phyloP scores from a whole-genome alignment of 2,113 vertebrate species.

The Bothrops jararaca region DNA sequence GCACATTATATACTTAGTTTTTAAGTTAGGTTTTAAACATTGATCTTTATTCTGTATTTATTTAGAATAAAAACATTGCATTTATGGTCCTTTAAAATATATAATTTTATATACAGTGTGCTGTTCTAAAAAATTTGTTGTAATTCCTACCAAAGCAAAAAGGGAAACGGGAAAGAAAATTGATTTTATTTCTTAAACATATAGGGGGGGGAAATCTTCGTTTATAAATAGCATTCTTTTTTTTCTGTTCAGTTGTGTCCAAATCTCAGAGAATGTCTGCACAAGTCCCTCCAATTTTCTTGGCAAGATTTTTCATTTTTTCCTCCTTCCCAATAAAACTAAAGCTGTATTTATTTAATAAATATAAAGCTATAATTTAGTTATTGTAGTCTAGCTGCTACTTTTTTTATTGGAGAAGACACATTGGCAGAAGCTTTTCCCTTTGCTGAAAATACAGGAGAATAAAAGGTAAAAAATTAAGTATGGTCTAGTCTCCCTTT shows the following conservation, averaged over 20 bases:
- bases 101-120: neutral
- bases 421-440: neutral
- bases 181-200: neutral
- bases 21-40: neutral
- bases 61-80: neutral
- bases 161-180: neutral
- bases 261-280: neutral
- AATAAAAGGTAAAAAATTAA: neutral
- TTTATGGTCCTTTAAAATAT: neutral
- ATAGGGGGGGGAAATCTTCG: neutral
- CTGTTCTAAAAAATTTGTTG: neutral
- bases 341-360: neutral
- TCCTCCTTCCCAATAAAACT: neutral
- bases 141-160: slow-evolving; percentile 10
- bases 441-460: neutral
- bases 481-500: neutral
- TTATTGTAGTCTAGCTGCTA: neutral
- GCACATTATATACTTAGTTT: neutral
- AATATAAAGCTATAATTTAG: neutral
- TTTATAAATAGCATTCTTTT: neutral
- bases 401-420: neutral
- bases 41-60: slow-evolving; percentile 6
- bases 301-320: neutral
- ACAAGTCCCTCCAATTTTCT: neutral
- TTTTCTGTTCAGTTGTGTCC: neutral